Conservation (phyloP, 2,888 invertebrate genomes). For the Coenonympha glycerion region DNA sequence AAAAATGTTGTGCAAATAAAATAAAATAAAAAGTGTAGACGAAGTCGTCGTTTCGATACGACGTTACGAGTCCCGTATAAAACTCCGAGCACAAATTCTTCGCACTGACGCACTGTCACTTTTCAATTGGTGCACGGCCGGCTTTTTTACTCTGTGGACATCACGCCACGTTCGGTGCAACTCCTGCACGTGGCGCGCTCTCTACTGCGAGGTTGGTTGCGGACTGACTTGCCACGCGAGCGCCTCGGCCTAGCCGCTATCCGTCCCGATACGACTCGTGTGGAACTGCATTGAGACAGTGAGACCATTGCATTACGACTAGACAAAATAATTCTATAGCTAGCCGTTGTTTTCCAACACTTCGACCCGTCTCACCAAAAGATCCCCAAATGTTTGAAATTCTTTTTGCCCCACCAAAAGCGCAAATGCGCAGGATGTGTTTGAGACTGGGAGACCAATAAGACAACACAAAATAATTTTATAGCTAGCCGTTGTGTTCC, state of each 20-base stretch:
- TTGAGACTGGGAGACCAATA: too few species aligned
- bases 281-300: conserved; percentile 33
- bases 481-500: background rate
- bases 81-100: conserved; percentile 54
- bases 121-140: conserved; percentile 50
- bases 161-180: conserved; percentile 46
- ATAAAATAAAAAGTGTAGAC: conserved; percentile 16
- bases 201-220: conserved; percentile 53
- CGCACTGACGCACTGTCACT: conserved; percentile 70
- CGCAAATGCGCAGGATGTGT: conserved; percentile 9
- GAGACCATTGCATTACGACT: conserved; percentile 37
- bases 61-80: conserved; percentile 43
- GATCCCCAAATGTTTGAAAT: conserved; percentile 16
- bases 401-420: conserved; percentile 14
- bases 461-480: conserved; percentile 29
- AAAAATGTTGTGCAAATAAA: conserved; percentile 47
- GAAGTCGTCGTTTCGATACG: conserved; percentile 41
- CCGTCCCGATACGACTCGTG: conserved; percentile 29
- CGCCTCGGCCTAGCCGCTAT: conserved; percentile 22
- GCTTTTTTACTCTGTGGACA: conserved; percentile 42
- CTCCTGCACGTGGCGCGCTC: conserved; percentile 47
- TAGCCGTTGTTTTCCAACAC: background rate
- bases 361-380: conserved; percentile 8
- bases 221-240: too few species aligned
- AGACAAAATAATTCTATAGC: conserved; percentile 15